These are phyloP conservation scores for Gibbula magus DNA, from an alignment of 2,888 invertebrate species.

Conservation along the genomic window DNA sequence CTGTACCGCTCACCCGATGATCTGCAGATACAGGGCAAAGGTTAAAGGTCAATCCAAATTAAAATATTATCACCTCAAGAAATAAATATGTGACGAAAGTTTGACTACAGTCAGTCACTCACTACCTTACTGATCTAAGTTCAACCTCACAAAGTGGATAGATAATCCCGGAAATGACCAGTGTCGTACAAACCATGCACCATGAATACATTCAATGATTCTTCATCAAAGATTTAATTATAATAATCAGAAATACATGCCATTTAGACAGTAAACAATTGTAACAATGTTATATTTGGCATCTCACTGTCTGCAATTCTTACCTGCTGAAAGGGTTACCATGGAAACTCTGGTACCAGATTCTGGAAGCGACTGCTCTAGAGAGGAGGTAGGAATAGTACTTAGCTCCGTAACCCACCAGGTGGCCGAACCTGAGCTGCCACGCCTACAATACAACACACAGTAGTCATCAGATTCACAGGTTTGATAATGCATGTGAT, in stretches of 20 bases:
- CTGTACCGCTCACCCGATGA: constrained; percentile 87
- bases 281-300: not conserved
- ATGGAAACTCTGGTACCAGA: constrained; percentile 92
- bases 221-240: not conserved
- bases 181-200: not conserved
- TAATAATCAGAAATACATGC: not conserved
- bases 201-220: not conserved
- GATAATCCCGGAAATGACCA: not conserved
- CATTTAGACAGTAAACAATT: not conserved
- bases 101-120: not conserved
- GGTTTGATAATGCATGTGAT: no score
- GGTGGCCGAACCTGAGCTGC: constrained; percentile 96
- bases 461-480: not conserved
- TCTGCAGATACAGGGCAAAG: constrained; percentile 74
- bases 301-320: not conserved
- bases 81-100: no score
- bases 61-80: no score
- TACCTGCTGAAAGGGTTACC: constrained; percentile 77
- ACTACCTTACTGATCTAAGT: not conserved
- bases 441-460: constrained; percentile 82
- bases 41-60: not conserved
- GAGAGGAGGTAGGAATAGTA: constrained; percentile 98
- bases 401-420: constrained; percentile 98
- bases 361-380: constrained; percentile 91
- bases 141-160: not conserved